Percentiles rank a stretch among this genome's conserved stretches.
phyloP scores from a whole-genome alignment of 2,797 vertebrate species.

The Varecia variegata region DNA sequence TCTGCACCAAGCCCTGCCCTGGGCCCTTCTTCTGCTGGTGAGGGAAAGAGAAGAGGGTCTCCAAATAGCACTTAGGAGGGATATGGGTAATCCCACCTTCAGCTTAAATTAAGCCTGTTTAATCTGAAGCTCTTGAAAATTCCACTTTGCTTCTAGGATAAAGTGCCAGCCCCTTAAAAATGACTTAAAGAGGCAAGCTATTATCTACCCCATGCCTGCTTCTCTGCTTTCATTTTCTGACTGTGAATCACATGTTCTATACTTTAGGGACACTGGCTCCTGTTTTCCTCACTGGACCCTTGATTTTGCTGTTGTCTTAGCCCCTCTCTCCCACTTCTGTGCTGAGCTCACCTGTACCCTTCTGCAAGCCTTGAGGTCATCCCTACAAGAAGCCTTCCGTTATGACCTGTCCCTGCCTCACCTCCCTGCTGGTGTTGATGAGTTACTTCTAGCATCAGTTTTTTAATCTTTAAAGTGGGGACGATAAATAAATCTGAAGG shows the following conservation, averaged over 20 bases:
- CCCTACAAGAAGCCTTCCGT: background rate
- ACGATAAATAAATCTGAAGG: background rate
- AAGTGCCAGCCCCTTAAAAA: background rate
- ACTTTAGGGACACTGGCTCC: background rate
- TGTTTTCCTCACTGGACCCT: background rate
- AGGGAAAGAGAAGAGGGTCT: background rate
- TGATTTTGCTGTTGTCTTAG: background rate
- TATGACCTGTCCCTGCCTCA: background rate
- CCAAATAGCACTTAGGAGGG: background rate
- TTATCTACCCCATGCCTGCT: background rate
- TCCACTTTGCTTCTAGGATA: background rate
- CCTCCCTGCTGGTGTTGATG: background rate
- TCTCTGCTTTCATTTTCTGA: background rate
- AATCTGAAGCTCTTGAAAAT: background rate
- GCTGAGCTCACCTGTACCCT: background rate
- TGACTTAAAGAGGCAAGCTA: background rate
- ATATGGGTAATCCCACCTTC: background rate
- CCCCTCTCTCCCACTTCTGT: background rate
- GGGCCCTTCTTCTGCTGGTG: background rate
- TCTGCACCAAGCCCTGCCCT: background rate
- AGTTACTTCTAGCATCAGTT: background rate
- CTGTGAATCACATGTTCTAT: rapidly evolving
- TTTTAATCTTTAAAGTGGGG: background rate
- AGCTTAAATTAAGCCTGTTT: background rate
- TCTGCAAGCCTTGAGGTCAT: background rate